phyloP scores from a whole-genome alignment of 2,797 vertebrate species.

The Phrynocephalus vlangalii region DNA sequence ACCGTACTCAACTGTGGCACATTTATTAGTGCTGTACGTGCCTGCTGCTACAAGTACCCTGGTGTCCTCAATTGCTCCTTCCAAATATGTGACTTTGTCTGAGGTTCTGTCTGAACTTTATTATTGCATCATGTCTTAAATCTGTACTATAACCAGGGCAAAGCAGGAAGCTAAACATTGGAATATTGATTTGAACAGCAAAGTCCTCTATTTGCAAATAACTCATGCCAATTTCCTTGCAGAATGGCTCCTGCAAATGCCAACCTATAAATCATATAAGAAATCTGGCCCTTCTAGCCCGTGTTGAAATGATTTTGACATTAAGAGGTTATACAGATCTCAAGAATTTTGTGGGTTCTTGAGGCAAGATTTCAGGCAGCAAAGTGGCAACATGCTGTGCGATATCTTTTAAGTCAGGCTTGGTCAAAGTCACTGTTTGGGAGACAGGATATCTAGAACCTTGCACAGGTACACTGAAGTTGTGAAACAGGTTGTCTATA shows the following conservation, averaged over 20 bases:
- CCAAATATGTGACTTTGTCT: background rate
- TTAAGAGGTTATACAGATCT: background rate
- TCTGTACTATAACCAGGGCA: background rate
- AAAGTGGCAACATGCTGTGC: conserved; percentile 1
- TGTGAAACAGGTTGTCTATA: background rate
- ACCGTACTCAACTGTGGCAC: background rate
- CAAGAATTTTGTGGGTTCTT: background rate
- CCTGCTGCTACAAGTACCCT: background rate
- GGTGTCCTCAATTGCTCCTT: conserved; percentile 7
- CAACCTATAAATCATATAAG: background rate
- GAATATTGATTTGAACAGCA: conserved; percentile 3
- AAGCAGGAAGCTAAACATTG: background rate
- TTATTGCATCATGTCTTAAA: background rate
- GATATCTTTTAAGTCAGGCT: background rate
- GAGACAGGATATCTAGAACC: background rate
- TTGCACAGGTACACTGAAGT: background rate
- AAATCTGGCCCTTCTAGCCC: background rate
- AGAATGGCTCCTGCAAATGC: background rate
- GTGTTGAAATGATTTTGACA: background rate
- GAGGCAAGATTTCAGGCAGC: background rate
- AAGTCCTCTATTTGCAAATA: background rate
- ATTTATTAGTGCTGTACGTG: background rate
- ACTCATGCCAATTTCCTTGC: background rate
- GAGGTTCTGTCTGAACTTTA: conserved; percentile 4
- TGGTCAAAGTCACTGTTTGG: background rate